These are phyloP conservation scores for Drosophila nr. fundita DNA, from an alignment of 2,888 invertebrate genomes.

Conservation along the genomic window DNA sequence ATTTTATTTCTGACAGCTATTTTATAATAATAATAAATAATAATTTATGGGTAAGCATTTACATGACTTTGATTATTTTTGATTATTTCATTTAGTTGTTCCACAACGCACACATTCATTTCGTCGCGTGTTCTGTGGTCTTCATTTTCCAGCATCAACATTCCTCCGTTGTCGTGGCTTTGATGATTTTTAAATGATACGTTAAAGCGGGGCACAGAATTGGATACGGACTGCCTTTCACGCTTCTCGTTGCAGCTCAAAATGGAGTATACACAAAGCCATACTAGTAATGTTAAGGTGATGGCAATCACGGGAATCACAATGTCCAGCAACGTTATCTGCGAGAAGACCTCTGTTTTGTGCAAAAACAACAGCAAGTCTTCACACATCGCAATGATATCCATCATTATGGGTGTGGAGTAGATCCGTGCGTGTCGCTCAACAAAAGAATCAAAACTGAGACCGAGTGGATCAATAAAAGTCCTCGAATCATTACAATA, in stretches of 20 bases:
- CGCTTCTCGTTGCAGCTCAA: background rate
- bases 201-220: rapidly evolving
- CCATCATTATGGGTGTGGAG: conserved; percentile 9
- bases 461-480: background rate
- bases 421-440: background rate
- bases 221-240: conserved; percentile 6
- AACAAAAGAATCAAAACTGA: conserved; percentile 14
- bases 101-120: background rate
- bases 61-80: too few relatives aligned
- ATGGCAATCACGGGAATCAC: background rate
- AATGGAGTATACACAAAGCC: conserved; percentile 18
- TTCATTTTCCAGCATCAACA: rapidly evolving
- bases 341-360: background rate
- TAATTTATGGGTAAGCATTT: background rate
- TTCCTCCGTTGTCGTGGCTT: background rate
- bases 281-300: background rate
- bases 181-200: background rate
- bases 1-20: background rate
- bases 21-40: background rate
- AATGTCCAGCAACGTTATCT: background rate
- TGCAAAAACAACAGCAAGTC: background rate
- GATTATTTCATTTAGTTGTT: background rate
- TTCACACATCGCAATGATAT: background rate
- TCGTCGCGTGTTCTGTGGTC: background rate
- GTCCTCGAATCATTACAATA: background rate